Base-by-base conservation (phyloP, 1,140 invertebrate species). In the Xylocopa sonorina region DNA sequence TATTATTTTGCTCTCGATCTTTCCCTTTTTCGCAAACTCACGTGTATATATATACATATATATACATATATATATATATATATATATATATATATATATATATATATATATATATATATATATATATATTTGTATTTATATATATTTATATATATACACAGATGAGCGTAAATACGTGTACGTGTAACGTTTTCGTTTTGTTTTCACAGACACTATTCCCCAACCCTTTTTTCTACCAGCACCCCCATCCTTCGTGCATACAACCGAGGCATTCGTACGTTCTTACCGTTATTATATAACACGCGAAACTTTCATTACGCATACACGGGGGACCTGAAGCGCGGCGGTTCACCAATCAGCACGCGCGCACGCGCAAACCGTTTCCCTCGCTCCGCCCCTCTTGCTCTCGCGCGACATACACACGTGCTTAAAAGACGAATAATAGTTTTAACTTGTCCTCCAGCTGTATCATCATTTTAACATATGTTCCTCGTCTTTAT, bases 141-240 rank as follows among this genome's bases (percentile, higher is more conserved):
- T 75, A 34, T 68, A 38, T 68, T 3, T 71, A 29, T 43, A 32
- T n/a, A 16, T 71, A n/a, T 71, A n/a, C 29, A 58, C n/a, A n/a
- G n/a, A n/a, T n/a, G n/a, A n/a, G n/a, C n/a, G 41, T 18, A 48
- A 4, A 9, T 66, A 41, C 18, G n/a, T 48, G 57, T 48, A 12
- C n/a, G n/a, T 62, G 50, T 46, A 69, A 24, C 43, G 24, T 58
- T 51, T 75, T 51, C 3, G 66, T 76, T 69, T 76, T 83, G 85
- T 87, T 87, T 87, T 68, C 29, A 87, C 83, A 88, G 85, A 88
- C 87, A 87, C 86, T 87, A 78, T 87, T 78, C 87, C 88, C 88
- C 78, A n/a, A 87, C 77, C 85, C 88, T 87, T 78, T 85, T 76
- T 85, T 84, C 79, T 80, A 87, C 85, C 83, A 66, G 67, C 62